Evolutionary conservation across 2,888 invertebrate genomes (phyloP).

Genomic region (Luffia ferchaultella): DNA sequence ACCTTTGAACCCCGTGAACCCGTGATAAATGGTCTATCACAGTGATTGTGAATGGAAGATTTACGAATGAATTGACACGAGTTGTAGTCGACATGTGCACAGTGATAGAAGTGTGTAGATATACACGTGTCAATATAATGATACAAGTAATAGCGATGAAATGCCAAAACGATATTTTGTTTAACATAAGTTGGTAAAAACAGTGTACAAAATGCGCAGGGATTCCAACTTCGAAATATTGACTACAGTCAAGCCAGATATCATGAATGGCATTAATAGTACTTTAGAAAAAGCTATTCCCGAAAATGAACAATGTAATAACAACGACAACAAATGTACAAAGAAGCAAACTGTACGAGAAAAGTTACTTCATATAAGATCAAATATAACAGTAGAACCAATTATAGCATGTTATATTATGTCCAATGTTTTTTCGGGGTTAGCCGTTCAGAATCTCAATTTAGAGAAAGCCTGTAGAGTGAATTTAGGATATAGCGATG

Average conservation of each 20-base stretch:
- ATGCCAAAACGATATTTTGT: constrained; percentile 24
- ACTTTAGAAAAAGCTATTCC: constrained; percentile 39
- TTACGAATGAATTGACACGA: constrained; percentile 6
- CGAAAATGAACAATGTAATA: constrained; percentile 24
- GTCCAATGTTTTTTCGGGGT: constrained; percentile 73
- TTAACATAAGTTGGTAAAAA: neutral
- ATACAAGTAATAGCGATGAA: neutral
- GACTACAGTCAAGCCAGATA: neutral
- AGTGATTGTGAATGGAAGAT: neutral
- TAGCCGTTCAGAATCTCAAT: constrained; percentile 85
- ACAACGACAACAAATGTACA: constrained; percentile 28
- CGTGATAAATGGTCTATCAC: neutral
- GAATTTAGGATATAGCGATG: constrained; percentile 76
- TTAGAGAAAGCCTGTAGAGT: constrained; percentile 87
- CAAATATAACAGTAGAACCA: constrained; percentile 66
- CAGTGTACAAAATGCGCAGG: neutral
- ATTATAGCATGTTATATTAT: constrained; percentile 63
- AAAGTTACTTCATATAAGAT: constrained; percentile 57
- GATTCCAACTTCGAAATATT: neutral
- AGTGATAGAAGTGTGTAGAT: neutral
- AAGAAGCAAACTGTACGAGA: constrained; percentile 37
- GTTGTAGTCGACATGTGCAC: constrained; percentile 8
- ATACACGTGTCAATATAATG: neutral
- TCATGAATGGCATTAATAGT: constrained; percentile 50
- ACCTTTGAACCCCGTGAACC: neutral